phyloP scores from a whole-genome alignment of 2,888 invertebrate genomes.

The Lissonota sp. region DNA sequence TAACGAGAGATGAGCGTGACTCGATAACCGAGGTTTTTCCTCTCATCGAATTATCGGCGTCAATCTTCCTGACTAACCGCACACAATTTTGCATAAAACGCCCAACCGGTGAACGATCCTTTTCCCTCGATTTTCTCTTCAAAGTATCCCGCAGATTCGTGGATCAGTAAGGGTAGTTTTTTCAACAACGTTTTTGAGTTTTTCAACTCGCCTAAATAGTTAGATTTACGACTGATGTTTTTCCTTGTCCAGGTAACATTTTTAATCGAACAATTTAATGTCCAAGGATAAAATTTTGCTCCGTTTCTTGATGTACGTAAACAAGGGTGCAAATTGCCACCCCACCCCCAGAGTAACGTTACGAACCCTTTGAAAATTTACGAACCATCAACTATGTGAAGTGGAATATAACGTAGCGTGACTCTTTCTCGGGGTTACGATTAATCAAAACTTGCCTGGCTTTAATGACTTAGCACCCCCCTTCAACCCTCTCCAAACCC shows the following conservation, averaged over 20 bases:
- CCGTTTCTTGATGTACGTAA: conserved; percentile 8
- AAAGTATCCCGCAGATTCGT: no score
- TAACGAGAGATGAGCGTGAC: conserved; percentile 59
- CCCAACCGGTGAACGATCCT: no score
- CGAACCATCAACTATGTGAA: conserved; percentile 33
- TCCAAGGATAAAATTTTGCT: no score
- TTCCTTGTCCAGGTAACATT: no score
- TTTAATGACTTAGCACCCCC: conserved; percentile 7
- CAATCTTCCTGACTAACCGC: conserved; percentile 4
- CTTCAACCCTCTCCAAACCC: no score
- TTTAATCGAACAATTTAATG: no score
- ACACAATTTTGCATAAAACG: no score
- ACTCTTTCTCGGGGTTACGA: conserved; percentile 30
- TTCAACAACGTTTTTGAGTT: no score
- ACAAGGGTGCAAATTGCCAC: conserved; percentile 14
- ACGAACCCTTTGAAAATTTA: conserved; percentile 2
- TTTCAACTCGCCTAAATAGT: no score
- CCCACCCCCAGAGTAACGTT: neutral
- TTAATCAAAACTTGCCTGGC: conserved; percentile 47
- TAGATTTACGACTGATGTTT: no score
- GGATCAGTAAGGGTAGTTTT: no score
- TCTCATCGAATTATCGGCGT: conserved; percentile 44
- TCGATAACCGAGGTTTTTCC: conserved; percentile 48
- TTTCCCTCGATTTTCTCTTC: no score
- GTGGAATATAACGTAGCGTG: conserved; percentile 47